Evolutionary conservation across 2,888 invertebrate genomes (phyloP), one percentile per base, ranked within the genome.

Genomic region (Drosophila quasianomalipes): DNA sequence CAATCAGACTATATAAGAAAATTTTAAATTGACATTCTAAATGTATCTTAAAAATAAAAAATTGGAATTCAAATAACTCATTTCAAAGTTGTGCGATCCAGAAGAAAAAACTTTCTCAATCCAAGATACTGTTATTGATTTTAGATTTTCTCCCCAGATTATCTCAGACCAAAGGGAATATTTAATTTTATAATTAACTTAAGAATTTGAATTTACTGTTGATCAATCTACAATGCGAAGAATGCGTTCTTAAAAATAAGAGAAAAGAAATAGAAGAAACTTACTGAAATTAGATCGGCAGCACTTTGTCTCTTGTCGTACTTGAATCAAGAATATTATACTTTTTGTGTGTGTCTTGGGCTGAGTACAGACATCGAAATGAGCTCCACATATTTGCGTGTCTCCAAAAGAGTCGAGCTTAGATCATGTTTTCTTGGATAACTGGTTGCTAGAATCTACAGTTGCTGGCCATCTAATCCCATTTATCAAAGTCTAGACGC

Each of bases 401-500:
- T 41, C 33, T 26, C 28, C 49, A n/a, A 22, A 30, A 52, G 39
- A 51, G 51, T 26, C 51, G 41, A 30, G 51, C 31, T 47, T 26
- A 47, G 55, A 19, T 30, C 49, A 37, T 37, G 55, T 28, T 55
- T 52, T 69, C 47, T n/a, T 28, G 64, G 37, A 35, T 39, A 70
- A 76, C 81, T 81, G 79, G 74, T 74, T 70, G 51, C 51, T 41
- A 60, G 57, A 55, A 49, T 68, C 72, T 63, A 79, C 71, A 67
- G 61, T 68, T 78, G 60, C 22, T 12, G 53, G 71, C 55, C 70
- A 67, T 60, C 60, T 73, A 69, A 78, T 70, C 74, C 78, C 83
- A 90, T 85, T 81, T 83, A 85, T 90, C 90, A 85, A 79, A 74
- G 81, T 81, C 84, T 82, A 83, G 82, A 81, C 77, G 60, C 53